Evolutionary conservation across 1,140 invertebrate species (phyloP), one percentile per base, ranked within the genome.

Genomic region (Physella acuta): DNA sequence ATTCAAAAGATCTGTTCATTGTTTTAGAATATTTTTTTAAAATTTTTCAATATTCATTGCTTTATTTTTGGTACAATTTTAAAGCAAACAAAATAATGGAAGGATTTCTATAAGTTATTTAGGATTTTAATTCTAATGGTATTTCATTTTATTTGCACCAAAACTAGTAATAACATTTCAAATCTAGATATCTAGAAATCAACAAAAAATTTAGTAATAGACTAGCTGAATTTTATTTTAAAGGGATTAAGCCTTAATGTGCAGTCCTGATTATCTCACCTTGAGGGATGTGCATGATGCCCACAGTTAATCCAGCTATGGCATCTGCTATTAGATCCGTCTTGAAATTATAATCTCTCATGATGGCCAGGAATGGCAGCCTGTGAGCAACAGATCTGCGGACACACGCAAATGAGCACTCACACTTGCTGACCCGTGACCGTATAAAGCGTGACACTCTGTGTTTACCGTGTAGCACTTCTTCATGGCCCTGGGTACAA

Each of bases 211-310:
- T 44, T 8, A 11, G 20, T 44, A 44, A 20, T 20, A 44, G 39
- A 44, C 8, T 44, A 11, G 8, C 8, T 44, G 8, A 44, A 44
- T 11, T 44, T 44, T 11, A 44, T 44, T 44, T 44, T 11, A 44
- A 11, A 44, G 20, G 20, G 8, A 44, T 44, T 11, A 11, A 44
- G 39, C 8, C 8, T 20, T 44, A 44, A 20, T 11, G 20, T 20
- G n/a, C n/a, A n/a, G n/a, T n/a, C n/a, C n/a, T n/a, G 34, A n/a
- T 20, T 17, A 55, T 53, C 72, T 85, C 82, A 78, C 88, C 86
- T 80, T 88, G 86, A 33, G 87, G 87, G 62, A 88, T 84, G 71
- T 88, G 86, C 85, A 88, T 87, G 36, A 88, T 83, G 31, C 85
- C 87, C 5, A 87, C 82, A 0, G 87, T 88, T 3, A 88, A 56